Conservation (phyloP, 2,113 vertebrate genomes). For the Pachycephala philippinensis region DNA sequence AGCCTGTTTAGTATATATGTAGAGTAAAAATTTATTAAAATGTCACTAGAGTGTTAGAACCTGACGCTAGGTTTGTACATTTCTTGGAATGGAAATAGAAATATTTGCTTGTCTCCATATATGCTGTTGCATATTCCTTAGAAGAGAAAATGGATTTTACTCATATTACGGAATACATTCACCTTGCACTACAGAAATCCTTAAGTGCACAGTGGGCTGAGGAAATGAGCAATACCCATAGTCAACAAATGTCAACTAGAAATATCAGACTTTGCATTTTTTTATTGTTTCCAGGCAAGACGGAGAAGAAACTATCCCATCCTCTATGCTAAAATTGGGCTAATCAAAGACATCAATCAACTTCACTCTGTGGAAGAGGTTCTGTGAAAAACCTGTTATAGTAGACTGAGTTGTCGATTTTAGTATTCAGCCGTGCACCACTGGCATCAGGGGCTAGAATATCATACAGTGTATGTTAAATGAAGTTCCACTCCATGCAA, state of each 20-base stretch:
- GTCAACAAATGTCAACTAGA: neutral
- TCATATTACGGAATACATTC: neutral
- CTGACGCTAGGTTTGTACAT: slow-evolving; percentile 14
- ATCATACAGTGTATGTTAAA: neutral
- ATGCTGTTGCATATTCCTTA: neutral
- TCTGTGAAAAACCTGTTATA: neutral
- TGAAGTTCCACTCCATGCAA: slow-evolving; percentile 8
- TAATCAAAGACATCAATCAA: slow-evolving; percentile 43
- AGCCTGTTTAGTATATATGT: slow-evolving; percentile 18
- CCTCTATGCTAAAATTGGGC: neutral
- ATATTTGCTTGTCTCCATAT: neutral
- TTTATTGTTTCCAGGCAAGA: neutral
- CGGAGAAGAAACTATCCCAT: neutral
- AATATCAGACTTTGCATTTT: neutral
- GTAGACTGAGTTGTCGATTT: neutral
- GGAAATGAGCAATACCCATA: neutral
- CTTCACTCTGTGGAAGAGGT: neutral
- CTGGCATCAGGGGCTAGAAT: neutral
- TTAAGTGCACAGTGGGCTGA: neutral
- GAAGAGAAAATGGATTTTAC: neutral
- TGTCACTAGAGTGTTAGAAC: slow-evolving; percentile 28
- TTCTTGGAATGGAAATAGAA: slow-evolving; percentile 21
- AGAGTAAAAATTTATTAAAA: slow-evolving; percentile 48
- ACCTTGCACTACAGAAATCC: neutral
- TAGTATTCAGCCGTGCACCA: neutral